Base-by-base conservation (phyloP, 2,113 vertebrate species). In the Cacatua alba region DNA sequence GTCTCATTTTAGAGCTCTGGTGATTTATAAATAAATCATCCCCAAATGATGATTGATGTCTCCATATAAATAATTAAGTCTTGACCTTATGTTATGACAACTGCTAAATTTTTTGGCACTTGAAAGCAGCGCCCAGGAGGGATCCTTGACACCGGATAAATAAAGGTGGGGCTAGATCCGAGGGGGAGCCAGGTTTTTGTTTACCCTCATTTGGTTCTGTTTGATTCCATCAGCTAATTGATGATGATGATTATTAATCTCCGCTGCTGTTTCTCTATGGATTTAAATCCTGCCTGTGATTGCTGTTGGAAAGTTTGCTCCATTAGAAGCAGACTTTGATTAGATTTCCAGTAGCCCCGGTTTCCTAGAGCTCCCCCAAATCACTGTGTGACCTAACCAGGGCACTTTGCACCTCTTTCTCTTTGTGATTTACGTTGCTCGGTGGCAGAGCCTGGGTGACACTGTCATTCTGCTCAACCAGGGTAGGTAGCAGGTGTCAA, bases 51-150 rank as follows among this genome's bases (percentile, higher is more conserved):
- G 97, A 98, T 85, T 95, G 98, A 97, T 98, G 97, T 93, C 84
- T 95, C 87, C 80, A 86, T 94, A 96, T 98, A 98, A 98, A 98
- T 98, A 98, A 98, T 98, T 98, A 98, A 98, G 97, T 87, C 91
- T 93, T 98, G 97, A 98, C 97, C 98, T 98, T 97, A 97, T 94
- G 95, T 97, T 97, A 94, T 97, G 95, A 96, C 95, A 97, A 96
- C 97, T 97, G 96, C 97, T 97, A 97, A 96, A 94, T 97, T 95
- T 97, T 97, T 92, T 68, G 90, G 93, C 84, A 44, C 77, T 89
- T 62, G 96, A 92, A 98, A 96, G 76, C 86, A 89, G 89, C 10
- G 52, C 68, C 74, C 16, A 11, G 81, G 85, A 83, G 97, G 96
- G 86, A 88, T 95, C 81, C 92, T 95, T 97, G 92, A 93, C 92